Conservation (phyloP, 2,888 invertebrate genomes). For the Campoplex capitator region DNA sequence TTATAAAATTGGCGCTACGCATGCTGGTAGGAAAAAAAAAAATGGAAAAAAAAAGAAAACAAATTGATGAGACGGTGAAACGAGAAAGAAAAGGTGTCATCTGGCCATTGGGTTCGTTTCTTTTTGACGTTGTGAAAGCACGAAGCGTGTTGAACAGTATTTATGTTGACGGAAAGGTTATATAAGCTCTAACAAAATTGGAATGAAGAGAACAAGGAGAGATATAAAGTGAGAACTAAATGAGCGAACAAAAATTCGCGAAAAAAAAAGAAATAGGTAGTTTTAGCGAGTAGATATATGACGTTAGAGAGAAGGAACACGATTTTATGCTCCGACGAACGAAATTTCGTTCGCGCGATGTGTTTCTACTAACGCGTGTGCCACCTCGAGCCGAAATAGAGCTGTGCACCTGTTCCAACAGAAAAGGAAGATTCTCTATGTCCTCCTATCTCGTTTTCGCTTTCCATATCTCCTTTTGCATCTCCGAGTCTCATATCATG, state of each 20-base stretch:
- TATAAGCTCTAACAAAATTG: constrained; percentile 23
- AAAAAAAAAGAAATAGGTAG: constrained; percentile 24
- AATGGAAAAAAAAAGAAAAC: neutral
- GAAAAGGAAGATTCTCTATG: constrained; percentile 75
- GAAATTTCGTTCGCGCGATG: constrained; percentile 63
- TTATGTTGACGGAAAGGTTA: constrained; percentile 51
- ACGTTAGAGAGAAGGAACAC: constrained; percentile 36
- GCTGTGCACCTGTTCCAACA: constrained; percentile 78
- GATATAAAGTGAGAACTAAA: constrained; percentile 17
- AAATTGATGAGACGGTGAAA: neutral
- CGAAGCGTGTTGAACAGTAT: constrained; percentile 39
- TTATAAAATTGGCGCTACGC: neutral
- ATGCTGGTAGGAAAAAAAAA: neutral
- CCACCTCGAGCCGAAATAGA: constrained; percentile 77
- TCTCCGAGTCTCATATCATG: constrained; percentile 50
- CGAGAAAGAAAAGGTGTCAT: constrained; percentile 13
- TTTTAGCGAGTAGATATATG: constrained; percentile 20
- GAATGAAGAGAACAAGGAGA: constrained; percentile 21
- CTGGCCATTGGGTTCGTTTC: neutral
- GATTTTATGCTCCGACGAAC: constrained; percentile 62
- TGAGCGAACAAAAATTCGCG: constrained; percentile 14
- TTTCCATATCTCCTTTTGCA: constrained; percentile 48
- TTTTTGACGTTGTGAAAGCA: neutral
- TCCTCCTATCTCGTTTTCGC: constrained; percentile 59
- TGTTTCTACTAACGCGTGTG: constrained; percentile 54